phyloP scores from a whole-genome alignment of 2,113 vertebrate species.

The Alligator sinensis region DNA sequence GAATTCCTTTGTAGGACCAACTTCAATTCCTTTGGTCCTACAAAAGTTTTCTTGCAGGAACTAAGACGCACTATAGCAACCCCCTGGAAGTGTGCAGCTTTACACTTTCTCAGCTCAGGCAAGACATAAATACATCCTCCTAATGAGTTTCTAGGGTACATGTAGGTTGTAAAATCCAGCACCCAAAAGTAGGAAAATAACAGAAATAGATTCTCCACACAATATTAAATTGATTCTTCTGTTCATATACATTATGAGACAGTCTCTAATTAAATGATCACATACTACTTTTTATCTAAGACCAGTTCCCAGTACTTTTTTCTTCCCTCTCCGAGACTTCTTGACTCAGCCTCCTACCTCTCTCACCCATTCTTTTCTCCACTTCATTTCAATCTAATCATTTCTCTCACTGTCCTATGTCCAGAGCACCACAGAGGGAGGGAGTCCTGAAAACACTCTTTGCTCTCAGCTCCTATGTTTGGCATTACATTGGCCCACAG shows the following conservation, averaged over 20 bases:
- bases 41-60: background rate
- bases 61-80: fast-evolving
- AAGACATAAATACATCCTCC: background rate
- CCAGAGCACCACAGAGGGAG: fast-evolving
- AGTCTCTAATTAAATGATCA: background rate
- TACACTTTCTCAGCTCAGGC: background rate
- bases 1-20: background rate
- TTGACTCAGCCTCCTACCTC: background rate
- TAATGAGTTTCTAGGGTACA: too few species aligned
- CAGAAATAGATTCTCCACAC: background rate
- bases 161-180: background rate
- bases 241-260: background rate
- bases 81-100: background rate
- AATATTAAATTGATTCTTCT: background rate
- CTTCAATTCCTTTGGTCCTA: background rate
- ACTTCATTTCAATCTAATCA: background rate
- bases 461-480: background rate
- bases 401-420: background rate
- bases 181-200: background rate
- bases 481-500: background rate
- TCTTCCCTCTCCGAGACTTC: background rate
- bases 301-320: background rate
- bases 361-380: background rate
- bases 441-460: background rate
- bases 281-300: background rate